Percentiles rank a stretch among this genome's conserved stretches.
Evolutionary conservation across 2,888 invertebrate species (phyloP).

Genomic region (Aradus depressus): DNA sequence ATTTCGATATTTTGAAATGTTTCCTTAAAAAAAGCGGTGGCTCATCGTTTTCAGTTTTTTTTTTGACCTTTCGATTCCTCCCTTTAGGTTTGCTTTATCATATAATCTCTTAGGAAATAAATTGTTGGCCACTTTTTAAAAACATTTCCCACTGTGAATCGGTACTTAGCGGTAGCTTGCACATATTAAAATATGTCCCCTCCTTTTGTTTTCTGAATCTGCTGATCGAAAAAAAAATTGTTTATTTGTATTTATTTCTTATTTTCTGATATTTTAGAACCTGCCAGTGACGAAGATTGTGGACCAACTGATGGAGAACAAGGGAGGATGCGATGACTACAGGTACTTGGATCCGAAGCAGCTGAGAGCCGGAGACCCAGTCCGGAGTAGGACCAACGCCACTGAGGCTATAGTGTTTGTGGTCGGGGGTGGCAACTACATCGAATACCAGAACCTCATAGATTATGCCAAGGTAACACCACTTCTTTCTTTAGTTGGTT

Average conservation of each 20-base stretch:
- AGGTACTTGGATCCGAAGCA: slow-evolving; percentile 93
- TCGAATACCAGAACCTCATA: slow-evolving; percentile 96
- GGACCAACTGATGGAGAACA: slow-evolving; percentile 77
- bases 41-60: no score
- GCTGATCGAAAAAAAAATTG: neutral
- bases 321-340: slow-evolving; percentile 65
- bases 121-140: no score
- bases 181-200: no score
- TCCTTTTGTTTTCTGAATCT: no score
- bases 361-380: slow-evolving; percentile 56
- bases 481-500: no score
- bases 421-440: slow-evolving; percentile 93
- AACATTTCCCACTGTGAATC: no score
- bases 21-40: no score
- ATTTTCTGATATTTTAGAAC: slow-evolving; percentile 49
- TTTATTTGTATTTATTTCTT: neutral
- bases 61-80: no score
- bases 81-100: no score
- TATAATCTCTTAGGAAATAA: no score
- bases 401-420: slow-evolving; percentile 83
- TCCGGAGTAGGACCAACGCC: slow-evolving; percentile 51
- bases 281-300: slow-evolving; percentile 88
- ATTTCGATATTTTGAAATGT: no score
- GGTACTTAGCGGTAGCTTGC: no score
- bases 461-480: slow-evolving; percentile 89